These are phyloP conservation scores for Ictidomys tridecemlineatus DNA, from an alignment of 2,113 vertebrate genomes.

Conservation along the genomic window DNA sequence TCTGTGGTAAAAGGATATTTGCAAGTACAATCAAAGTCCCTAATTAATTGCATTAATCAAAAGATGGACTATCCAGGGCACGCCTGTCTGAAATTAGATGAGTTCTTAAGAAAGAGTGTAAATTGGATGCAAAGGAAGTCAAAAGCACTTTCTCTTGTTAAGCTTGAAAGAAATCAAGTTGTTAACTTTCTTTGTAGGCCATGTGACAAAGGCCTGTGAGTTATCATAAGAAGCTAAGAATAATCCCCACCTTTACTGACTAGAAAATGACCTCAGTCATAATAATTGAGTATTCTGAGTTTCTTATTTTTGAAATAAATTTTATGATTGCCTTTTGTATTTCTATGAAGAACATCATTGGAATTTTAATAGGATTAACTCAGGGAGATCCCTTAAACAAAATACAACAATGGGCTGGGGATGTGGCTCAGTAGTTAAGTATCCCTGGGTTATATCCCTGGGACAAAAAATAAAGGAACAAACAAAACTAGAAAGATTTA, in stretches of 20 bases:
- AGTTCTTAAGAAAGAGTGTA: neutral
- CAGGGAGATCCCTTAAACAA: too few species aligned
- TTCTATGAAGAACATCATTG: too few species aligned
- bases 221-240: neutral
- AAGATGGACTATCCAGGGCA: neutral
- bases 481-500: neutral
- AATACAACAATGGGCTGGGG: neutral
- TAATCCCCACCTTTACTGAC: neutral
- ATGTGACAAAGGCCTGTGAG: neutral
- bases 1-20: neutral
- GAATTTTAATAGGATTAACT: too few species aligned
- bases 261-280: neutral
- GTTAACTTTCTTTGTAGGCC: neutral
- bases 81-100: neutral
- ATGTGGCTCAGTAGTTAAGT: too few species aligned
- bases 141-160: neutral
- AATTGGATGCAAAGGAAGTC: neutral
- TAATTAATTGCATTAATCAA: neutral
- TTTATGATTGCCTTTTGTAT: too few species aligned
- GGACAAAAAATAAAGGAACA: neutral
- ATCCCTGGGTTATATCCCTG: too few species aligned
- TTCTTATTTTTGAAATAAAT: too few species aligned
- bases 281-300: too few species aligned
- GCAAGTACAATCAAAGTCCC: neutral
- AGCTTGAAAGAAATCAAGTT: neutral